Conservation (phyloP, 1,140 invertebrate species). For the Dreissena polymorpha region DNA sequence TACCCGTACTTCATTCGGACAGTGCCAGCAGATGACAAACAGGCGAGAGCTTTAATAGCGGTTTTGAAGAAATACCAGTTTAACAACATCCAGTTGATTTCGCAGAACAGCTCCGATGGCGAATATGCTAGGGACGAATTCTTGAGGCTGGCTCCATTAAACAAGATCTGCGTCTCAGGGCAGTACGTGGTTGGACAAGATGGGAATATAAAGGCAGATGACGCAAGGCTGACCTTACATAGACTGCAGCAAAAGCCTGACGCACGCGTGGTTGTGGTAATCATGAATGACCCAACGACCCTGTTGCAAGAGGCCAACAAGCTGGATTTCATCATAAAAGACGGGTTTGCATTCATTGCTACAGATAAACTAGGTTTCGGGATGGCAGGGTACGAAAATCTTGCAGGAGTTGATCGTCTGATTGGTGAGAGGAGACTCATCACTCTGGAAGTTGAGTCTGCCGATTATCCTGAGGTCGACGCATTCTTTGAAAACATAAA, state of each 20-base stretch:
- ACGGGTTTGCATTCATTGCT: conserved; percentile 86
- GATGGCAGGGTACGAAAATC: conserved; percentile 80
- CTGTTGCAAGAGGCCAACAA: conserved; percentile 82
- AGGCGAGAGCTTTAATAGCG: conserved; percentile 86
- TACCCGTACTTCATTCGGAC: conserved; percentile 90
- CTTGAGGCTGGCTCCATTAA: conserved; percentile 66
- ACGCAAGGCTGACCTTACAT: conserved; percentile 65
- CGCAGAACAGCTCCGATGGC: conserved; percentile 69
- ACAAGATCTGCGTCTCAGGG: conserved; percentile 73
- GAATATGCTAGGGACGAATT: conserved; percentile 69
- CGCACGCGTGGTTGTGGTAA: conserved; percentile 85
- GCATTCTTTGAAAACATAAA: conserved; percentile 76
- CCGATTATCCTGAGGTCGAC: conserved; percentile 78
- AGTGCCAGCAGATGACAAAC: conserved; percentile 91
- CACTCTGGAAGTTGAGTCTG: conserved; percentile 79
- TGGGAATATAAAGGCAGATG: conserved; percentile 59
- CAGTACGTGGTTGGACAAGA: conserved; percentile 67
- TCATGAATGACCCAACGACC: conserved; percentile 87
- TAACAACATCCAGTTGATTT: conserved; percentile 73
- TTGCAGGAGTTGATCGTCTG: conserved; percentile 83
- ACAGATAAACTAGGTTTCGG: conserved; percentile 88
- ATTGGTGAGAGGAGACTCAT: conserved; percentile 69
- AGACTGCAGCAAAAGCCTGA: conserved; percentile 80
- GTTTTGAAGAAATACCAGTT: conserved; percentile 72
- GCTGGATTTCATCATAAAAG: conserved; percentile 72